These are phyloP conservation scores for Thymelicus lineola DNA, from an alignment of 2,888 invertebrate genomes.

Conservation along the genomic window DNA sequence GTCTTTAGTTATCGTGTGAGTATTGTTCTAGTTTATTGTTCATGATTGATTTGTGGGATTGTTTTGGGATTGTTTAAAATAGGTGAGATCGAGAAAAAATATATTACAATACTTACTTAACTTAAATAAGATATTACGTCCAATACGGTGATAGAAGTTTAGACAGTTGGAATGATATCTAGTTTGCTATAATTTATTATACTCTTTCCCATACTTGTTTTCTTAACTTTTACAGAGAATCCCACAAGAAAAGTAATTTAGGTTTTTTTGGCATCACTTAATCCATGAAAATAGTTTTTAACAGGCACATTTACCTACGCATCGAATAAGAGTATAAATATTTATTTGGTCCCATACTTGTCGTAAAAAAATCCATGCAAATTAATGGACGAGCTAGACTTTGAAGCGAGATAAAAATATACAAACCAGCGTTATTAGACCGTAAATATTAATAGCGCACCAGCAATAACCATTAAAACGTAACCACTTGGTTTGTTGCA, in stretches of 20 bases:
- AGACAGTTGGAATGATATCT: too few species aligned
- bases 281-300: too few species aligned
- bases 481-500: constrained; percentile 42
- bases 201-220: too few species aligned
- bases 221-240: too few species aligned
- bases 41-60: neutral
- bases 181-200: too few species aligned
- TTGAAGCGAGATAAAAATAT: constrained; percentile 1
- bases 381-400: neutral
- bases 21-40: neutral
- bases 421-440: constrained; percentile 27
- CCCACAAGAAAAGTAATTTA: too few species aligned
- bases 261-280: too few species aligned
- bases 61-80: neutral
- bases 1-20: constrained; percentile 14
- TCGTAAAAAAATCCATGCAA: neutral
- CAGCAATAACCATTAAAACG: constrained; percentile 36
- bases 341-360: constrained; percentile 9
- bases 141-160: too few species aligned
- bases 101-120: too few species aligned
- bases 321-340: neutral
- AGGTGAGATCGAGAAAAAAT: too few species aligned
- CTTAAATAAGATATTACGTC: too few species aligned
- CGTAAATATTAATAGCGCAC: constrained; percentile 33
- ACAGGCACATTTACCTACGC: too few species aligned